These are phyloP conservation scores for Aricia agestis DNA, from an alignment of 1,140 invertebrate species.

Conservation along the genomic window DNA sequence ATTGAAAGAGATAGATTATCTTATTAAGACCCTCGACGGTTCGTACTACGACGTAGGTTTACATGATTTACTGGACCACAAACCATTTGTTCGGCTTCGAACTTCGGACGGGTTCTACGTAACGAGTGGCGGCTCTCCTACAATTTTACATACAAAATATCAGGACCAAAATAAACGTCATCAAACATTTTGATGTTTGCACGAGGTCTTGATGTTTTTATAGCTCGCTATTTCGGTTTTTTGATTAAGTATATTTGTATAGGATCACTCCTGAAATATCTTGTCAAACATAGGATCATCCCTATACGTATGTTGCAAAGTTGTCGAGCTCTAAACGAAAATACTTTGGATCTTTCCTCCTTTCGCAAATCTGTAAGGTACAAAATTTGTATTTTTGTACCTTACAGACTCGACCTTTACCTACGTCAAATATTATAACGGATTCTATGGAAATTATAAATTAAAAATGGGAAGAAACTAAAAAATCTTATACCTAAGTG, in stretches of 20 bases:
- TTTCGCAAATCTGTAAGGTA: neutral
- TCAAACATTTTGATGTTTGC: neutral
- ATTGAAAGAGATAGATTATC: constrained; percentile 31
- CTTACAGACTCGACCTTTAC: too few species aligned
- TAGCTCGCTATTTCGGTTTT: neutral
- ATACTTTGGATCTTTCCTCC: neutral
- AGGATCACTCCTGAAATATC: neutral
- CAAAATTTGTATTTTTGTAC: too few species aligned
- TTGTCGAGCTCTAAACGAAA: neutral
- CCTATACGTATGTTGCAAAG: neutral
- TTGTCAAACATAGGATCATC: neutral
- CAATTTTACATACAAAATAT: too few species aligned
- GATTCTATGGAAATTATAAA: too few species aligned
- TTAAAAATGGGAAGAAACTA: too few species aligned
- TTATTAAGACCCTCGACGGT: constrained; percentile 9
- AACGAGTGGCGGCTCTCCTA: too few species aligned
- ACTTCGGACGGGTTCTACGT: neutral
- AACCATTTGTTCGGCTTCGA: neutral
- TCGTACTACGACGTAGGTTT: neutral
- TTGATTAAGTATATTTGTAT: neutral
- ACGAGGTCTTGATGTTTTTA: neutral
- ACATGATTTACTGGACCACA: constrained; percentile 6
- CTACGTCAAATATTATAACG: too few species aligned
- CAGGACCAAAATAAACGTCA: too few species aligned
- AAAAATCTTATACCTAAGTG: too few species aligned